These are phyloP conservation scores for Sarcophaga subvicina DNA, from an alignment of 2,888 invertebrate species.

Conservation along the genomic window DNA sequence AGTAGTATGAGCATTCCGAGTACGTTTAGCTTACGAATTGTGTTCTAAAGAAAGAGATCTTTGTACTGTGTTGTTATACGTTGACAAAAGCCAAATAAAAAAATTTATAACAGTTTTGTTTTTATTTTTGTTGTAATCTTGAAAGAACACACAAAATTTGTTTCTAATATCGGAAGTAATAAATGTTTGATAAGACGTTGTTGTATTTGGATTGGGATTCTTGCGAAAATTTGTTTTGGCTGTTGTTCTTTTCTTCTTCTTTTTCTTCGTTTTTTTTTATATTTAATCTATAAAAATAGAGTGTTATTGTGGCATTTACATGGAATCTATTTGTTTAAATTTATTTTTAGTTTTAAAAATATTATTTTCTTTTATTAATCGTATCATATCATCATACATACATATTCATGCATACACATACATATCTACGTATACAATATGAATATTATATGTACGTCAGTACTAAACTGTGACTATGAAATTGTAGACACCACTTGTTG, in stretches of 20 bases:
- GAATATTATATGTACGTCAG: slow-evolving; percentile 3
- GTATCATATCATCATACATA: neutral
- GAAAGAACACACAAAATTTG: neutral
- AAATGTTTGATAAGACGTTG: neutral
- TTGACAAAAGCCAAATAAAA: neutral
- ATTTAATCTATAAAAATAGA: neutral
- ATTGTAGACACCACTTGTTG: slow-evolving; percentile 20
- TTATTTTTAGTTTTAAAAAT: neutral
- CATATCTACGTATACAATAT: neutral
- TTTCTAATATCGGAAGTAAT: neutral
- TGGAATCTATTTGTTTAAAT: slow-evolving; percentile 2
- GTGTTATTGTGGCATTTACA: neutral
- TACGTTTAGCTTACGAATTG: neutral
- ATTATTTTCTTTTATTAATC: no score
- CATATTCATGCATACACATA: neutral
- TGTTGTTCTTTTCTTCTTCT: neutral
- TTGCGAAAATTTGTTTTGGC: neutral
- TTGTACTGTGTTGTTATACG: neutral
- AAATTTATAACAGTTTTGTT: neutral
- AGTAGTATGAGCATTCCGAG: no score
- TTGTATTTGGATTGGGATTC: neutral
- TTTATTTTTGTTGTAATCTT: neutral
- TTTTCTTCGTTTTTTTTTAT: neutral
- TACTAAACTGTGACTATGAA: neutral
- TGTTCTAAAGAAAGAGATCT: slow-evolving; percentile 32